These are phyloP conservation scores for Corythoichthys intestinalis DNA, from an alignment of 2,113 vertebrate genomes.

Conservation along the genomic window DNA sequence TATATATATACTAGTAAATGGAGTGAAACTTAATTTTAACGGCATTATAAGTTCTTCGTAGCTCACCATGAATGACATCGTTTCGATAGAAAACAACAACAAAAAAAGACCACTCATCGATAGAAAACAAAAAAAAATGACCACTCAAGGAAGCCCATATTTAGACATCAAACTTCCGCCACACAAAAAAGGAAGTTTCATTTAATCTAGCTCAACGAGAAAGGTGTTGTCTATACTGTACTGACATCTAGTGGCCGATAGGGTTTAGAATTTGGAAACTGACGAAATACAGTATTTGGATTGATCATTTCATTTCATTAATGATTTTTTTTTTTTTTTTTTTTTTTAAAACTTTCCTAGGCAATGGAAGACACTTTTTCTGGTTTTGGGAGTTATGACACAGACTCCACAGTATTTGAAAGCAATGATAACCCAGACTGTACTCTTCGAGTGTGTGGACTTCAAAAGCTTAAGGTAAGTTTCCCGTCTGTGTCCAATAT, in stretches of 20 bases:
- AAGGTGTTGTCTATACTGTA: background rate
- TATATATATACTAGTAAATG: background rate
- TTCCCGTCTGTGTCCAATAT: conserved; percentile 41
- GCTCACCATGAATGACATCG: background rate
- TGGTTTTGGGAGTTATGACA: conserved; percentile 54
- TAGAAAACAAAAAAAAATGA: conserved; percentile 24
- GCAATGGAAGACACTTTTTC: conserved; percentile 53
- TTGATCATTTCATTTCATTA: no score
- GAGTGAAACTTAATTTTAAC: background rate
- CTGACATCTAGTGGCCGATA: conserved; percentile 49
- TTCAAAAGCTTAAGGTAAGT: conserved; percentile 79
- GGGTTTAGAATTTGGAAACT: background rate
- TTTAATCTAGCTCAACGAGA: conserved; percentile 3
- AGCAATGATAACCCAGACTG: conserved; percentile 64
- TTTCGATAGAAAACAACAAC: conserved; percentile 42
- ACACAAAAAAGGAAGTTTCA: background rate
- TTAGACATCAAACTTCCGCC: conserved; percentile 48
- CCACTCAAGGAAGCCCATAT: conserved; percentile 52
- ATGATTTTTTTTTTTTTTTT: background rate
- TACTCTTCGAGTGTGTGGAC: conserved; percentile 70
- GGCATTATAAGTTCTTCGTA: conserved; percentile 24
- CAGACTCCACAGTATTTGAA: conserved; percentile 69
- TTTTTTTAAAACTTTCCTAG: conserved; percentile 50
- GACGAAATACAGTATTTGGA: background rate
- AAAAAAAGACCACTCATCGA: conserved; percentile 22